These are phyloP conservation scores for Otis tarda DNA, from an alignment of 2,113 vertebrate species.

Conservation along the genomic window DNA sequence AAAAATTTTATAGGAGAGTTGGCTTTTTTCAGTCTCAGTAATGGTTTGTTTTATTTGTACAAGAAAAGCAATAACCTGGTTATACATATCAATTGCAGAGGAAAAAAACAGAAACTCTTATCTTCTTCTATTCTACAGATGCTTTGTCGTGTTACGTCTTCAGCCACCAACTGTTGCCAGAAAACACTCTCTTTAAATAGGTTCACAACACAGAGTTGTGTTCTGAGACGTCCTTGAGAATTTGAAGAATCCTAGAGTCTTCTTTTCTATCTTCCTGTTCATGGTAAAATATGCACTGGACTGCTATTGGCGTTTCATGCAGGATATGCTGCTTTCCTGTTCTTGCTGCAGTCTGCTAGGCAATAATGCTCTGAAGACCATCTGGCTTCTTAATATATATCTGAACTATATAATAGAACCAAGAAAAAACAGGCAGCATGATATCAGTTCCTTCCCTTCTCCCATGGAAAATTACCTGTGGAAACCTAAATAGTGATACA, in stretches of 20 bases:
- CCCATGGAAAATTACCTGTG: background rate
- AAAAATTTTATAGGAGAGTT: background rate
- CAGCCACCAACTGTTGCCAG: background rate
- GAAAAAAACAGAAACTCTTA: background rate
- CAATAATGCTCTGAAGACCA: background rate
- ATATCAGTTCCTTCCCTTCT: background rate
- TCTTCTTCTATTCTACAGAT: background rate
- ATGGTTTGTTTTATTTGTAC: background rate
- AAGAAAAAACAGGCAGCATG: background rate
- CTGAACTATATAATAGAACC: background rate
- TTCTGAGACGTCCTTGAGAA: background rate
- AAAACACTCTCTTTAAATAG: background rate
- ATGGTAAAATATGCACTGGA: background rate
- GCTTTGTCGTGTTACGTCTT: background rate
- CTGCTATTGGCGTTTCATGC: background rate
- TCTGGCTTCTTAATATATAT: background rate
- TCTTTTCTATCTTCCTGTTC: background rate
- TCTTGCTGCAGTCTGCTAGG: background rate
- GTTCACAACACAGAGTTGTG: background rate
- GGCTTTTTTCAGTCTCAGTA: accelerated
- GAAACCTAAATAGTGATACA: background rate
- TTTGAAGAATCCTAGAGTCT: background rate
- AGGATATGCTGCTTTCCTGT: background rate
- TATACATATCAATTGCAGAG: background rate
- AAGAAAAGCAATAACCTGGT: background rate